These are phyloP conservation scores for Sphinx pinastri DNA, from an alignment of 2,888 invertebrate genomes.

Conservation along the genomic window DNA sequence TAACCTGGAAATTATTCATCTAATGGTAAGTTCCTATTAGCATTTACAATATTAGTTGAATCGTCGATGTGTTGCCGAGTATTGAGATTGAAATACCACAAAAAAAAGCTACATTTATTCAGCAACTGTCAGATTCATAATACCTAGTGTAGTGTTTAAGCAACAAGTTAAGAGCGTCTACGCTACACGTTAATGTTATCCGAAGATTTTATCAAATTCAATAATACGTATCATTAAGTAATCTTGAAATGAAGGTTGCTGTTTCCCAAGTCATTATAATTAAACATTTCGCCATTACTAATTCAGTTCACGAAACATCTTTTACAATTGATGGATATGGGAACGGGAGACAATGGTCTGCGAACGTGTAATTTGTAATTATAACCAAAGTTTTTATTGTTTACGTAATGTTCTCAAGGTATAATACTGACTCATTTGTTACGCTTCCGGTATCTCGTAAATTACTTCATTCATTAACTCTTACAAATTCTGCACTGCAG, in stretches of 20 bases:
- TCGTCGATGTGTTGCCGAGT: too few species aligned
- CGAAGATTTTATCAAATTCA: background rate
- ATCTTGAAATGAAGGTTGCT: too few species aligned
- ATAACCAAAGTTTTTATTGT: constrained; percentile 20
- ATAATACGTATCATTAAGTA: background rate
- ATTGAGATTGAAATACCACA: too few species aligned
- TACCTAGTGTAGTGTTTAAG: background rate
- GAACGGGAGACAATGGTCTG: constrained; percentile 8
- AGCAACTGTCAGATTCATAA: too few species aligned
- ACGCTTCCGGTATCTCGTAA: background rate
- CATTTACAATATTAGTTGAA: too few species aligned
- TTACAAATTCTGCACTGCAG: too few species aligned
- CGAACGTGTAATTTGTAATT: constrained; percentile 7
- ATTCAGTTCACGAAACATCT: constrained; percentile 12
- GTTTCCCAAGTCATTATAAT: background rate
- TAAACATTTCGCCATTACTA: constrained; percentile 17
- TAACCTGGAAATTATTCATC: too few species aligned
- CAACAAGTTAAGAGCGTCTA: too few species aligned
- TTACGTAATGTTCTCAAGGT: constrained; percentile 24
- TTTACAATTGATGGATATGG: constrained; percentile 16
- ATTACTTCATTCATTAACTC: too few species aligned
- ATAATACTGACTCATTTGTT: background rate
- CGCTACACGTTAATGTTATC: too few species aligned
- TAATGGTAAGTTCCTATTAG: too few species aligned
- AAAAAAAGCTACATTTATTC: too few species aligned